These are phyloP conservation scores for Sciaenops ocellatus DNA, from an alignment of 2,797 vertebrate genomes.

Conservation along the genomic window DNA sequence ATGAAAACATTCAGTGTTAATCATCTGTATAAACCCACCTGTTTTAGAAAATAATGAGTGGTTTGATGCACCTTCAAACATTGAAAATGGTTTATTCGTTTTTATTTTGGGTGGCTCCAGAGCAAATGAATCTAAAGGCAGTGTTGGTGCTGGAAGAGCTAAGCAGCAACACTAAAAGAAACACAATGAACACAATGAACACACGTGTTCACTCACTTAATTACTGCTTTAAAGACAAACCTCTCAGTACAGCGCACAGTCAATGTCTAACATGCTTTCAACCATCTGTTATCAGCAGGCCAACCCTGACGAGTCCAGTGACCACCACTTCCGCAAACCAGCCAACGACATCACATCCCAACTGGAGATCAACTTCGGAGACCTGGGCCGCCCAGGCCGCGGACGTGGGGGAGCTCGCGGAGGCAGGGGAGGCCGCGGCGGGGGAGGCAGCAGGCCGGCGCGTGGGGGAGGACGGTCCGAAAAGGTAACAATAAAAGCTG, in stretches of 20 bases:
- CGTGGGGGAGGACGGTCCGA: slow-evolving; percentile 92
- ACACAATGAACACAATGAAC: background rate
- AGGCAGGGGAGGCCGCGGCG: slow-evolving; percentile 84
- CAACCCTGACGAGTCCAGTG: slow-evolving; percentile 89
- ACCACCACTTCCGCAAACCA: slow-evolving; percentile 99
- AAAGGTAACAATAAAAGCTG: slow-evolving; percentile 87
- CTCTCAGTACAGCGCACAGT: background rate
- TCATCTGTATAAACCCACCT: background rate
- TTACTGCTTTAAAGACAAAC: background rate
- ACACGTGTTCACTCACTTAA: background rate
- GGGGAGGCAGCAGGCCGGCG: slow-evolving; percentile 86
- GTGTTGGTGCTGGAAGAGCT: background rate
- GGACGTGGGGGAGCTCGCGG: slow-evolving; percentile 92
- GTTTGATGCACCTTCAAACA: background rate
- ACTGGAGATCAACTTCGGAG: slow-evolving; percentile 99
- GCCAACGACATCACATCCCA: slow-evolving; percentile 99
- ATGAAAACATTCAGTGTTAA: slow-evolving; percentile 8
- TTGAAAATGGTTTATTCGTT: background rate
- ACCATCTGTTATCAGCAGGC: slow-evolving; percentile 54
- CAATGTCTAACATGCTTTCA: background rate
- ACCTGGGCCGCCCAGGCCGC: slow-evolving; percentile 95
- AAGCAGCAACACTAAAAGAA: background rate
- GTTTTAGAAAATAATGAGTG: background rate
- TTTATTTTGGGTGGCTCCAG: background rate
- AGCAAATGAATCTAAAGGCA: background rate